Evolutionary conservation across 2,113 vertebrate genomes (phyloP).

Genomic region (Archilochus colubris): DNA sequence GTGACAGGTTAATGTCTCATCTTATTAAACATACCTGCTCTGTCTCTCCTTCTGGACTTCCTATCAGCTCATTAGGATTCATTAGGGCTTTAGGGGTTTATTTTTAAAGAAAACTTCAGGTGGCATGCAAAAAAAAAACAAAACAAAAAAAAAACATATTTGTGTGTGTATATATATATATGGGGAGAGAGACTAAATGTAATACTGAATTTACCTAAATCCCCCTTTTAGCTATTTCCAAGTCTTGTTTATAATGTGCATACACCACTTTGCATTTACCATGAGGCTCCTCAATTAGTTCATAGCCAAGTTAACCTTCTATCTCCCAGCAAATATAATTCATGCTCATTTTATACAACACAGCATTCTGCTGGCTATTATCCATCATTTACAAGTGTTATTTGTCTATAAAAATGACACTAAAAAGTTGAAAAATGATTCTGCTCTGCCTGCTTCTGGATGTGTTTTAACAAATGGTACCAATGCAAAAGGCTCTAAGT

Average conservation of each 20-base stretch:
- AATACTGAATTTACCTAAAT: conserved; percentile 63
- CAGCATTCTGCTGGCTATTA: conserved; percentile 79
- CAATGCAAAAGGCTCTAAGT: conserved; percentile 76
- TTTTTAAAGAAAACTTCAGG: conserved; percentile 25
- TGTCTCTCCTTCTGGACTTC: conserved; percentile 24
- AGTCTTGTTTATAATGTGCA: conserved; percentile 58
- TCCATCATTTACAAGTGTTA: conserved; percentile 85
- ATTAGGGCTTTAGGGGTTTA: background rate
- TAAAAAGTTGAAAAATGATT: conserved; percentile 85
- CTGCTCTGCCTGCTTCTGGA: conserved; percentile 75
- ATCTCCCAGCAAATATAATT: conserved; percentile 79
- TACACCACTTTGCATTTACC: conserved; percentile 71
- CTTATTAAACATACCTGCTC: conserved; percentile 24
- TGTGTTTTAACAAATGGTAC: conserved; percentile 80
- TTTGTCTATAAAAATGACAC: conserved; percentile 87
- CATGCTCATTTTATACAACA: conserved; percentile 75
- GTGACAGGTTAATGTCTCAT: conserved; percentile 5
- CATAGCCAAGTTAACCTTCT: conserved; percentile 80
- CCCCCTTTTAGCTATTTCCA: conserved; percentile 59
- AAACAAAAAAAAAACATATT: background rate
- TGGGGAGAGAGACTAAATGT: background rate
- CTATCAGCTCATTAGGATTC: conserved; percentile 43
- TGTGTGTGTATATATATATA: too few relatives aligned
- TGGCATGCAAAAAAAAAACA: conserved; percentile 51
- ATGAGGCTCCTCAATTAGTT: conserved; percentile 80